phyloP scores from a whole-genome alignment of 2,797 vertebrate species.

The Pseudochirops corinnae region DNA sequence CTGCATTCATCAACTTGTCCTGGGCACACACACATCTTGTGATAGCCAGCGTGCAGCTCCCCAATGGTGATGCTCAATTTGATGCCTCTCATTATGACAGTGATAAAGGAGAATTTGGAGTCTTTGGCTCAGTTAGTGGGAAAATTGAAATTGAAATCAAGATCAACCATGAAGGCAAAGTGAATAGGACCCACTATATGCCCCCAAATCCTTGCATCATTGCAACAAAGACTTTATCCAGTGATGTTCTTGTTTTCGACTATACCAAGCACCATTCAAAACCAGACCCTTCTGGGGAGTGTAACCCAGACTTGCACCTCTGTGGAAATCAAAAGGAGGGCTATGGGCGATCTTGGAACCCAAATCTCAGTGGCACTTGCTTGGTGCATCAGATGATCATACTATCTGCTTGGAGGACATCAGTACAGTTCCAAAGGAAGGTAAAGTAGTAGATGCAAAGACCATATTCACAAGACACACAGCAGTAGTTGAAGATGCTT shows the following conservation, averaged over 20 bases:
- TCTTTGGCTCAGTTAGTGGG: constrained; percentile 98
- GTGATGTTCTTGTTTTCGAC: constrained; percentile 97
- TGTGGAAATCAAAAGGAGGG: constrained; percentile 98
- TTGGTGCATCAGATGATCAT: constrained; percentile 98
- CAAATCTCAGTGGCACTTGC: constrained; percentile 95
- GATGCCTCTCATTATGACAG: too few species aligned
- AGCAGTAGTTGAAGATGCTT: constrained; percentile 97
- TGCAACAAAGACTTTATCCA: constrained; percentile 97
- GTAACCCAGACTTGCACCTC: constrained; percentile 95
- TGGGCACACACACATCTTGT: too few species aligned
- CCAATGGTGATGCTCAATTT: too few species aligned
- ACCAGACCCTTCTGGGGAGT: constrained; percentile 98
- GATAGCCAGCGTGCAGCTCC: too few species aligned
- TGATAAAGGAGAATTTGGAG: constrained; percentile 92
- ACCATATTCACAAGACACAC: constrained; percentile 99
- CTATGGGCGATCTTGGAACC: constrained; percentile 98
- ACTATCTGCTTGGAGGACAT: constrained; percentile 99
- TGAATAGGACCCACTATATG: constrained; percentile 98
- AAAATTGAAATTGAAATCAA: constrained; percentile 99
- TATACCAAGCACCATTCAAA: constrained; percentile 99
- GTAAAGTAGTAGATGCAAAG: constrained; percentile 98
- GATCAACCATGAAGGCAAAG: constrained; percentile 98
- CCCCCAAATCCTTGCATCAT: constrained; percentile 99
- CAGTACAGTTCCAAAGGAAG: constrained; percentile 96
- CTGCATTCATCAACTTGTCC: too few species aligned